Evolutionary conservation across 37 sponge, comb jelly and placozoan genomes (phyloP), one percentile per base, ranked within the genome.

Genomic region (Theonella swinhoei): DNA sequence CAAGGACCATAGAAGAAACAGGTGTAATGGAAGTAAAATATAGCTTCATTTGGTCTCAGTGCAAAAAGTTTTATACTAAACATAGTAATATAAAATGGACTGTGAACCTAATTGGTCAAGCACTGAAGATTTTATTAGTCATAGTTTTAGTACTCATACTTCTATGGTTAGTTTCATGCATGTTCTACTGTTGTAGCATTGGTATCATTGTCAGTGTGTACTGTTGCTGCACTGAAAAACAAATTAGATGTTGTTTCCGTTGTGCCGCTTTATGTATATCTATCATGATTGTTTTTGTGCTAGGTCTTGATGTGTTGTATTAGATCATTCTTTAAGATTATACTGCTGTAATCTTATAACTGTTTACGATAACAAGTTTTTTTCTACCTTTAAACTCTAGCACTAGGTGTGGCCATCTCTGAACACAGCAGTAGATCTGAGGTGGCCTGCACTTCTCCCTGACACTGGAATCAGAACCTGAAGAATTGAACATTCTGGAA

Each of bases 391-490:
- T 85, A 39, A 88, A 76, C 32, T 92, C 85, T 28, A 92, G 65
- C 0, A 77, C 59, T 37, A 84, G 72, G 0, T 26, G 25, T 31
- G 80, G 26, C 89, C 89, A 84, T 76, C 38, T n/a, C 68, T 68
- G 79, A 84, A 61, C 5, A 34, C 47, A 22, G 88, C 85, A 22
- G 59, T 36, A 20, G 93, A 81, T 42, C 79, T 69, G 25, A 92
- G 38, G n/a, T 82, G 42, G 0, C 89, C 93, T 39, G 84, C 63
- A 39, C 72, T 38, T 28, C 43, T 70, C 31, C 92, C 92, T 73
- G 61, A 34, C 14, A 91, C 92, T 75, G 92, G 92, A 75, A 92
- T 92, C 76, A 88, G 62, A 25, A 92, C 64, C 93, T 92, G 59
- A 31, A 64, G 23, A 79, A 26, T 40, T n/a, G 9, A 63, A 7